These are phyloP conservation scores for Kryphioiulus occultus DNA, from an alignment of 2,888 invertebrate species.

Conservation along the genomic window DNA sequence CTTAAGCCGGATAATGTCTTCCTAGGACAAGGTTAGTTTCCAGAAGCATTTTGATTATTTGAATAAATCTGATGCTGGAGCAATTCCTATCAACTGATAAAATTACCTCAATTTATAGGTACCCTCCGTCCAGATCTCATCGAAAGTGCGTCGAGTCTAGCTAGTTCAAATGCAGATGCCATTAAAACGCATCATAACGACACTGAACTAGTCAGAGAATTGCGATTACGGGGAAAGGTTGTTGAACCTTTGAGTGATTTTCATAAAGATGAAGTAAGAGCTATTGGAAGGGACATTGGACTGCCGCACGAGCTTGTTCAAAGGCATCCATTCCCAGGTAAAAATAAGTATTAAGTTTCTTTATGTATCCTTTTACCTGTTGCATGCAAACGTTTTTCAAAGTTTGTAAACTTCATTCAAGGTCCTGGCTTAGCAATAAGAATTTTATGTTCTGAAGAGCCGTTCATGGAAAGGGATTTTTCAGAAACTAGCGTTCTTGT, in stretches of 20 bases:
- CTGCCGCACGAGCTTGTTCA: conserved; percentile 85
- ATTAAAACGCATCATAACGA: conserved; percentile 99
- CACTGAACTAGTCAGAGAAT: conserved; percentile 86
- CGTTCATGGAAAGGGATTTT: conserved; percentile 93
- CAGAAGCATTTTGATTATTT: conserved; percentile 39
- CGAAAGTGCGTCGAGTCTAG: conserved; percentile 91
- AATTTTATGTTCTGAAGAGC: conserved; percentile 93
- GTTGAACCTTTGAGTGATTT: conserved; percentile 99
- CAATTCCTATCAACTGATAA: not conserved
- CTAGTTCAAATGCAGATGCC: conserved; percentile 85
- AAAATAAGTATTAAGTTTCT: conserved; percentile 45
- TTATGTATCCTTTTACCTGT: not conserved
- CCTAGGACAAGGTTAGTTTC: conserved; percentile 76
- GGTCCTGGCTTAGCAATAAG: conserved; percentile 96
- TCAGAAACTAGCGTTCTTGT: conserved; percentile 95
- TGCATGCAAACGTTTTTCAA: too few relatives aligned
- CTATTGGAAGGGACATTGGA: conserved; percentile 87
- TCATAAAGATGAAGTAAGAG: conserved; percentile 96
- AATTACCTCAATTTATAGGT: conserved; percentile 62
- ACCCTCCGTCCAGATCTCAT: conserved; percentile 97
- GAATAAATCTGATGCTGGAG: conserved; percentile 47
- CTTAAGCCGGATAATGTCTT: conserved; percentile 91
- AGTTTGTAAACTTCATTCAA: too few relatives aligned
- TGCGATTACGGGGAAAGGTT: conserved; percentile 79
- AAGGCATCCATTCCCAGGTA: conserved; percentile 95